Base-by-base conservation (phyloP, 1,140 invertebrate genomes). In the Drosophila pandora region DNA sequence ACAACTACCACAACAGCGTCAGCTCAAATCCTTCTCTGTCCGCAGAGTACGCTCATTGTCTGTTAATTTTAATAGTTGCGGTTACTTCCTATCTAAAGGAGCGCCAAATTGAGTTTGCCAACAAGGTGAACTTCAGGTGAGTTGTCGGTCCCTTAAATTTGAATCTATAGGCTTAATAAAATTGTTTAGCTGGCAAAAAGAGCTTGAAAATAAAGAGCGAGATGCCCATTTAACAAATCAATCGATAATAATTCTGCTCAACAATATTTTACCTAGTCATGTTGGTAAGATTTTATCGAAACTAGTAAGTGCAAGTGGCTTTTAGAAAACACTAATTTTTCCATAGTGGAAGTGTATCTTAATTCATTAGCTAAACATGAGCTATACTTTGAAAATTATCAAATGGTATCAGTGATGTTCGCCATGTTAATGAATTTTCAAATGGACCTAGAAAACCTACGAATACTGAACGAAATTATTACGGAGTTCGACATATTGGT, bases 361-460 rank as follows among this genome's bases (percentile, higher is more conserved):
- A 95, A 95, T 70, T 93, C 94, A 45, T 92, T 95, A 74, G 93
- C 94, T 68, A 93, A 94, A 32, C 94, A 96, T 80, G 95, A 96
- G 60, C 92, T 97, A 0, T 98, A 97, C 89, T 95, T 95, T 79
- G 96, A 98, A 91, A 94, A 95, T 48, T 97, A 98, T 89, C 93
- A 95, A 28, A 95, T 95, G 77, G 96, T 97, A 0, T 95, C 96
- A 0, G 97, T 98, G 0, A 97, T 98, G 96, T 98, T 98, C 92
- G 97, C 97, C 0, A 96, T 97, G 1, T 94, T 98, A 8, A 95
- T 95, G 4, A 95, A 97, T 84, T 96, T 97, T 79, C 93, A 90
- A 43, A 61, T 79, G 22, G 93, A 94, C 41, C 92, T 94, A 61
- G 94, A 94, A 56, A 95, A 95, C 68, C 92, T 98, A 10, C 93